These are phyloP conservation scores for Eupleurogrammus muticus DNA, from an alignment of 2,797 vertebrate species.

Conservation along the genomic window DNA sequence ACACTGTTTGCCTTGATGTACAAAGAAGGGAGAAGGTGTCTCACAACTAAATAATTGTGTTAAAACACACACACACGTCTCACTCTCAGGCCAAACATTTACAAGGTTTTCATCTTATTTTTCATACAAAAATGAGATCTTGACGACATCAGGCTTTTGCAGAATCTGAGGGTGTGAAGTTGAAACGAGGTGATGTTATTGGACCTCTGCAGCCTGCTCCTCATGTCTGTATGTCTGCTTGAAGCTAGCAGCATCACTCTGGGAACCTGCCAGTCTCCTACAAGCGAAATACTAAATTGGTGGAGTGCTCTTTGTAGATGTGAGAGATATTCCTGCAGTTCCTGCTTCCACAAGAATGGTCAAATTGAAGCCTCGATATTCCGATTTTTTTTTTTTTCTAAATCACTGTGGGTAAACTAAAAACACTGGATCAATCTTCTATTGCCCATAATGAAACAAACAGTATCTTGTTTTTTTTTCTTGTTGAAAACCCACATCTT, in stretches of 20 bases:
- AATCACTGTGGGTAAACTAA: not conserved
- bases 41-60: not conserved
- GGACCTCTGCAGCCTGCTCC: no score
- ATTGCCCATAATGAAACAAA: not conserved
- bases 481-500: not conserved
- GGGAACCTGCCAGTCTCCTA: not conserved
- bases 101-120: not conserved
- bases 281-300: no score
- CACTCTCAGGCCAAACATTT: not conserved
- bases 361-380: not conserved
- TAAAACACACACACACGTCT: no score
- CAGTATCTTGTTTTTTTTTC: not conserved
- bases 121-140: no score
- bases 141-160: no score
- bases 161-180: no score
- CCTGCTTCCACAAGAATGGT: not conserved
- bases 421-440: not conserved
- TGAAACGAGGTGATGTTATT: no score
- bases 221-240: not conserved
- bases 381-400: no score
- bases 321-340: not conserved
- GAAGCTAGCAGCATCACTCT: not conserved
- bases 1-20: slow-evolving; percentile 1
- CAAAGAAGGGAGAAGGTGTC: not conserved
- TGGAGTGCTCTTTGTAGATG: no score